Conservation (phyloP, 2,113 vertebrate species). For the Podiceps cristatus region DNA sequence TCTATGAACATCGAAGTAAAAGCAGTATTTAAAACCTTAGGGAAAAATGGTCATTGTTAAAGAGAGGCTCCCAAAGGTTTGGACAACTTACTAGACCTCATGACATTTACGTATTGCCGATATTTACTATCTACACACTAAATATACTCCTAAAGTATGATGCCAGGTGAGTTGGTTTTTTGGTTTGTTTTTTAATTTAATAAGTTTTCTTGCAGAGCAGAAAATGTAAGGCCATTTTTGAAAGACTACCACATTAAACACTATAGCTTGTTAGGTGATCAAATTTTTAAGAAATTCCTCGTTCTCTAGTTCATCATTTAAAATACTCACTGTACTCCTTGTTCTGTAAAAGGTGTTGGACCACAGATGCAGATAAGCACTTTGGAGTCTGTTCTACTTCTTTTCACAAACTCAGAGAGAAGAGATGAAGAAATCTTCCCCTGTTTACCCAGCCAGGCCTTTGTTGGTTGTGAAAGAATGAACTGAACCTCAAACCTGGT, state of each 20-base stretch:
- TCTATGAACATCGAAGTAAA: background rate
- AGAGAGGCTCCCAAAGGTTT: background rate
- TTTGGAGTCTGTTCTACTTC: slow-evolving; percentile 76
- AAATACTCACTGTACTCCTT: slow-evolving; percentile 83
- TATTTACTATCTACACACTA: background rate
- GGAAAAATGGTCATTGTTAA: background rate
- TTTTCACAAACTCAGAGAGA: slow-evolving; percentile 81
- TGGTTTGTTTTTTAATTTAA: no score
- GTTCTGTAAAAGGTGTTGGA: slow-evolving; percentile 86
- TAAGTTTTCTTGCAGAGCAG: background rate
- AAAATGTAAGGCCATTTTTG: accelerated
- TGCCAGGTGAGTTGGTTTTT: background rate
- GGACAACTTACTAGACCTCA: background rate
- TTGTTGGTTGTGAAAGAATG: slow-evolving; percentile 86
- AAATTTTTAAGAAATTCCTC: accelerated
- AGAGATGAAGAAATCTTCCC: slow-evolving; percentile 83
- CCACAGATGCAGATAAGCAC: slow-evolving; percentile 91
- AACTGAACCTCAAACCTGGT: slow-evolving; percentile 89
- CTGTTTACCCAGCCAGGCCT: slow-evolving; percentile 83
- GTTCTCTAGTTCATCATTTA: background rate
- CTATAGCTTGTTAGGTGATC: background rate
- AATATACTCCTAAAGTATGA: background rate
- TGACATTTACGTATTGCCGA: background rate
- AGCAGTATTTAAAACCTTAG: background rate
- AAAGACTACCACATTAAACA: background rate